Percentiles rank a stretch among this genome's conserved stretches.
Conservation (phyloP, 2,113 vertebrate species). For the Platysternon megacephalum region DNA sequence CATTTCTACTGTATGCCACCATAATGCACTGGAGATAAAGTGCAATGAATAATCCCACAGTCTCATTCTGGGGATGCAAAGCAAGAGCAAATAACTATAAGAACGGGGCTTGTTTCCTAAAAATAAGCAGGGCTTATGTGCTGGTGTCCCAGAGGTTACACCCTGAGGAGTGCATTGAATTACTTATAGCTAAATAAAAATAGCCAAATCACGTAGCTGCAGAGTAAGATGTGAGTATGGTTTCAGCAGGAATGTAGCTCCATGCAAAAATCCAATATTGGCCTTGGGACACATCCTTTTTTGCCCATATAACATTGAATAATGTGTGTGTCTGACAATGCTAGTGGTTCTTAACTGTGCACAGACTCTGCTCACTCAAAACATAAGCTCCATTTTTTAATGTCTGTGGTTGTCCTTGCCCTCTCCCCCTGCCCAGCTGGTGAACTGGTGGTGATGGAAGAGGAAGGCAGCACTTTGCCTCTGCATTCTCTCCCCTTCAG, state of each 20-base stretch:
- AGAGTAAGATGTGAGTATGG: background rate
- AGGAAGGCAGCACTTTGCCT: background rate
- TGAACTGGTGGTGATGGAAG: background rate
- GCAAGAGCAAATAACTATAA: slow-evolving; percentile 35
- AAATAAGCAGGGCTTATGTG: slow-evolving; percentile 57
- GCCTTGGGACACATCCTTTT: slow-evolving; percentile 41
- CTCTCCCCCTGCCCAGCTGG: background rate
- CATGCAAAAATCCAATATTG: slow-evolving; percentile 40
- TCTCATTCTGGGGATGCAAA: slow-evolving; percentile 36
- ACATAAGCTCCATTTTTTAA: background rate
- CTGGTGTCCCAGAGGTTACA: slow-evolving; percentile 51
- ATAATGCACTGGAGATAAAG: slow-evolving; percentile 54
- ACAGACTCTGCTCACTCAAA: background rate
- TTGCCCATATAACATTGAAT: slow-evolving; percentile 2
- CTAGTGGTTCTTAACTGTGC: background rate
- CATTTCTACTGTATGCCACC: background rate
- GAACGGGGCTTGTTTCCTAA: slow-evolving; percentile 47
- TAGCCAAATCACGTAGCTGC: background rate
- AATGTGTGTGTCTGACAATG: background rate
- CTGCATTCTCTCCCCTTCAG: background rate
- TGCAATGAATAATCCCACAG: background rate
- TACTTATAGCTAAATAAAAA: slow-evolving; percentile 54
- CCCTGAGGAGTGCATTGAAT: slow-evolving; percentile 34
- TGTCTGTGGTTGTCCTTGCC: background rate
- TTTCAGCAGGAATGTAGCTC: slow-evolving; percentile 23